Evolutionary conservation across 2,113 vertebrate species (phyloP).

Genomic region (Cyphomyrus discorhynchus): DNA sequence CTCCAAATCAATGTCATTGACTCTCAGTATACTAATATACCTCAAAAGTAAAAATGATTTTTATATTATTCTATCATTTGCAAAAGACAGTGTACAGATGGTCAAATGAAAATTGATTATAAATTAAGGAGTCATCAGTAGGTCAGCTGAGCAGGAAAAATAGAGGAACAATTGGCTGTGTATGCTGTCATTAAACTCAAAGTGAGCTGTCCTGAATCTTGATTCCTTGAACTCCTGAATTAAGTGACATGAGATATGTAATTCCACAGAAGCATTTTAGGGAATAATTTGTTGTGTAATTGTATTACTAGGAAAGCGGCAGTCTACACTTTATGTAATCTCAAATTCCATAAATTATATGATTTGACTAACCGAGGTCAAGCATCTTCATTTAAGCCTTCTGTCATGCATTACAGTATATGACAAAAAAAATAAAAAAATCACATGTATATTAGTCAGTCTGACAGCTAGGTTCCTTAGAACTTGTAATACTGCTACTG

Average conservation of each 20-base stretch:
- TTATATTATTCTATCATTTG: slow-evolving; percentile 35
- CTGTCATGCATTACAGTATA: neutral
- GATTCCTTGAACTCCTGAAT: slow-evolving; percentile 32
- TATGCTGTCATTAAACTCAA: slow-evolving; percentile 31
- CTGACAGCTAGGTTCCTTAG: neutral
- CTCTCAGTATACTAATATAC: slow-evolving; percentile 23
- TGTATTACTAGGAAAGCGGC: neutral
- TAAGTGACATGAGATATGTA: slow-evolving; percentile 20
- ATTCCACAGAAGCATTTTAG: neutral
- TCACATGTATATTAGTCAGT: neutral
- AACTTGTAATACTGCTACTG: neutral
- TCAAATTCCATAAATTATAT: neutral
- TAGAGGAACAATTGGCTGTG: slow-evolving; percentile 32
- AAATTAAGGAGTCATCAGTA: slow-evolving; percentile 48
- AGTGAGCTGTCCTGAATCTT: slow-evolving; percentile 26
- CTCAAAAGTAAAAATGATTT: slow-evolving; percentile 38
- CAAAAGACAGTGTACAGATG: slow-evolving; percentile 40
- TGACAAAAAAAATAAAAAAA: neutral
- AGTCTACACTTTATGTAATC: neutral
- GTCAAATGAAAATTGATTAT: slow-evolving; percentile 40
- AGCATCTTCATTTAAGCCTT: neutral
- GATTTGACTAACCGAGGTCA: neutral
- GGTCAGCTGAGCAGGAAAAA: slow-evolving; percentile 35
- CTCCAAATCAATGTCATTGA: slow-evolving; percentile 25
- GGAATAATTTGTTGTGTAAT: slow-evolving; percentile 5